Evolutionary conservation across 2,113 vertebrate species (phyloP), one percentile per base, ranked within the genome.

Genomic region (Rutilus rutilus): DNA sequence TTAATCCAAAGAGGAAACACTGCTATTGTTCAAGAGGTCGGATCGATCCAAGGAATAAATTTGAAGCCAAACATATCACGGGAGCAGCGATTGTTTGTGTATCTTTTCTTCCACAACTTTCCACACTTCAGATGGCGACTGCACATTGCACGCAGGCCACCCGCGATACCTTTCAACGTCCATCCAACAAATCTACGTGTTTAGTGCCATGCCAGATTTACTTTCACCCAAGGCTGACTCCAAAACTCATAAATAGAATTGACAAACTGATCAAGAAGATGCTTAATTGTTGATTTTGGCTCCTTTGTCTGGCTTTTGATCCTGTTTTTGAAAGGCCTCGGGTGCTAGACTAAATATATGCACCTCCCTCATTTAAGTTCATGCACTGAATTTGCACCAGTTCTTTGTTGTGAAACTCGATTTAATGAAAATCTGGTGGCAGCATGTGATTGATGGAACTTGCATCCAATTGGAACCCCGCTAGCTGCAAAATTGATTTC

Each of bases 391-490:
- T 85, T 91, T 82, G 83, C 92, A 91, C 87, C 90, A 90, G 87
- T 91, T 91, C 88, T 89, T 88, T 90, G 27, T 57, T 39, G 57
- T 88, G 79, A 86, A 88, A 50, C 57, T 64, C 73, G 84, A 88
- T 83, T 90, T 95, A 94, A 95, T 94, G 94, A 90, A 93, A 94
- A 92, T 94, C 93, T 89, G 85, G 90, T 95, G 94, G 90, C 89
- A 82, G 84, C 36, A 47, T 0, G 21, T 96, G 96, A 97, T 94
- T 94, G 96, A 98, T 96, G 91, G 94, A 92, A 90, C 89, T 85
- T 54, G 92, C 94, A 92, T 93, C 96, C 96, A 96, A 97, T 97
- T 91, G 90, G 93, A 96, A 93, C 92, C 93, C 92, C 81, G 89
- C 91, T 90, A 93, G 89, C 82, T 87, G 87, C 91, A 92, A 93